Percentiles rank a stretch among this genome's conserved stretches.
Evolutionary conservation across 64 coral and sea anemone species (phyloP).

Genomic region (Montipora cactus): DNA sequence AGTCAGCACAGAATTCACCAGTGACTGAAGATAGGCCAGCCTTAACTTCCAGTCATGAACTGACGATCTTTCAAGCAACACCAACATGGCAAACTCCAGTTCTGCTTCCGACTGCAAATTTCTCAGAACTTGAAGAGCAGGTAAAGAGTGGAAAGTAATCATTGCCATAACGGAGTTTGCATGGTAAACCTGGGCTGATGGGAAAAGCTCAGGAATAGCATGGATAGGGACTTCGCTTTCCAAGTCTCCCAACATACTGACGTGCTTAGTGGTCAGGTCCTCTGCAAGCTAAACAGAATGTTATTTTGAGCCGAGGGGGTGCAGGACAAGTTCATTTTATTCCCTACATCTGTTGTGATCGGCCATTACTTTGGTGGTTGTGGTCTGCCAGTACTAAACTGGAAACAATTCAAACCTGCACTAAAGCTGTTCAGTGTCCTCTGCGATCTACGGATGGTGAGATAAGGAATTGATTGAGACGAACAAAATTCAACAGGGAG

Average conservation of each 20-base stretch:
- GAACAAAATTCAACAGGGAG: too few species aligned
- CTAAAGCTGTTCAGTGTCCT: too few species aligned
- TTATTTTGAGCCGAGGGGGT: too few species aligned
- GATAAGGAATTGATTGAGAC: too few species aligned
- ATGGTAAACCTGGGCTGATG: slow-evolving; percentile 26
- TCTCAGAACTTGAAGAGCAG: slow-evolving; percentile 32
- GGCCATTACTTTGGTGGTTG: too few species aligned
- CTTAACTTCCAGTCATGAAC: slow-evolving; percentile 59
- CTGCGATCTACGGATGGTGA: too few species aligned
- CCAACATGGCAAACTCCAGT: slow-evolving; percentile 16
- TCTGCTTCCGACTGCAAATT: neutral
- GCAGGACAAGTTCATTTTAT: too few species aligned
- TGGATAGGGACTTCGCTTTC: neutral
- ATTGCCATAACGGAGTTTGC: slow-evolving; percentile 49
- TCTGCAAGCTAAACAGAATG: neutral
- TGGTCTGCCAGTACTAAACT: too few species aligned
- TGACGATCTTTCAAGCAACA: slow-evolving; percentile 58
- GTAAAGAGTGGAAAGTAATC: slow-evolving; percentile 43
- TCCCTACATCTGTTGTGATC: too few species aligned
- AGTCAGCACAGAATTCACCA: neutral
- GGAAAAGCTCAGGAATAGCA: slow-evolving; percentile 1
- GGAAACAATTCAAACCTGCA: too few species aligned
- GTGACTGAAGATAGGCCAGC: slow-evolving; percentile 12
- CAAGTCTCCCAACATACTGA: neutral
- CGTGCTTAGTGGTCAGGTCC: slow-evolving; percentile 16